Evolutionary conservation across 2,888 invertebrate species (phyloP).

Genomic region (Cybosia mesomella): DNA sequence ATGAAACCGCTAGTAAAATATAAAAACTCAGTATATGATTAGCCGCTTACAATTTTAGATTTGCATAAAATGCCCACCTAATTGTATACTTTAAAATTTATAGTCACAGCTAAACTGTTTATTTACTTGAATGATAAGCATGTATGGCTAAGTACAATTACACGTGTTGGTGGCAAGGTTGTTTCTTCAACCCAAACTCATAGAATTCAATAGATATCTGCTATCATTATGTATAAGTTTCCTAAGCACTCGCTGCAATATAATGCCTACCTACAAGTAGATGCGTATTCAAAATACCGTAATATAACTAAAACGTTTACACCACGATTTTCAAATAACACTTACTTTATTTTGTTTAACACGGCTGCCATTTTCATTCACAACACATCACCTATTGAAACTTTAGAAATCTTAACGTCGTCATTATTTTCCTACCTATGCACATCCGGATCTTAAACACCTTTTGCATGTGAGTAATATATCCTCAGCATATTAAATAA

Average conservation of each 20-base stretch:
- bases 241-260: background rate
- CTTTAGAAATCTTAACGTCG: conserved; percentile 49
- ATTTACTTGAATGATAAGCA: background rate
- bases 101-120: background rate
- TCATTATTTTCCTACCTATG: conserved; percentile 25
- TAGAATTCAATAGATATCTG: background rate
- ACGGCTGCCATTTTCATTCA: conserved; percentile 46
- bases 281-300: conserved; percentile 41
- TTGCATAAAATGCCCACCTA: conserved; percentile 5
- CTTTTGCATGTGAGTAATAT: conserved; percentile 9
- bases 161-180: background rate
- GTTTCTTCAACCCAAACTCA: background rate
- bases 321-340: conserved; percentile 62
- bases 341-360: conserved; percentile 49
- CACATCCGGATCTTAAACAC: conserved; percentile 29
- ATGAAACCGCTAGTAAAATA: background rate
- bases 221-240: background rate
- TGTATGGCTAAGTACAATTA: background rate
- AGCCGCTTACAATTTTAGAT: background rate
- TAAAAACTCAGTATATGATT: conserved; percentile 7
- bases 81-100: conserved; percentile 15
- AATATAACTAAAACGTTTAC: conserved; percentile 47
- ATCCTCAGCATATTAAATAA: conserved; percentile 25
- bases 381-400: conserved; percentile 42
- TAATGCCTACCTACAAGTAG: conserved; percentile 3